Evolutionary conservation across 2,888 invertebrate species (phyloP), one percentile per base, ranked within the genome.

Genomic region (Strigamia crassipes): DNA sequence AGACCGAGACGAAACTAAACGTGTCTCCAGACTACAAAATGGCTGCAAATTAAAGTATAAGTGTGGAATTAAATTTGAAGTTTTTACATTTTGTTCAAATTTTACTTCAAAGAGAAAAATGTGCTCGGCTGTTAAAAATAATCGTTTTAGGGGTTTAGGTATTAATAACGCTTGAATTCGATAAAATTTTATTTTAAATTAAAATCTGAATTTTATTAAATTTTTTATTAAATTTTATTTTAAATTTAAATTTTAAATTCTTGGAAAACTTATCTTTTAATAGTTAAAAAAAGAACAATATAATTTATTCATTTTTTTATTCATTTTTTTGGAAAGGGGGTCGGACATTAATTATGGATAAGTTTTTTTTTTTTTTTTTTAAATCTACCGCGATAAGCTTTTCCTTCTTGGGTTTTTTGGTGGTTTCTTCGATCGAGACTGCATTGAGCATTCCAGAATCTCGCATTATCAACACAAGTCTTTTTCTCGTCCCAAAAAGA

Each of bases 61-160:
- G 31, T 73, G 6, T 27, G 21, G 73, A 73, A 73, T 73, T 73
- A 27, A 73, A 73, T 73, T 73, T 73, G n/a, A 27, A 73, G 5
- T 31, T 66, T 21, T 23, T 66, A 3, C 12, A 73, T 73, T 27
- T 23, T 66, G 1, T 31, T 73, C 13, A 13, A 3, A 13, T 73
- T 73, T 12, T 9, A 56, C 21, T 18, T 56, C n/a, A 1, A 3
- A 27, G 3, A 27, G 27, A 27, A 27, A 27, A 27, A 27, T 27
- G 27, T 1, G 38, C 38, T 2, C 38, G 10, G 38, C 10, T 38
- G 38, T 38, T 38, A 38, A 10, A 38, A 38, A 38, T 10, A 38
- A 38, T 38, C 6, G 38, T 10, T 6, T 0, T 0, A 38, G 38
- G 38, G 38, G 1, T 38, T 38, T 38, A n/a, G 10, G 38, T 38